Evolutionary conservation across 2,113 vertebrate species (phyloP), one percentile per base, ranked within the genome.

Genomic region (Micronycteris hirsuta): DNA sequence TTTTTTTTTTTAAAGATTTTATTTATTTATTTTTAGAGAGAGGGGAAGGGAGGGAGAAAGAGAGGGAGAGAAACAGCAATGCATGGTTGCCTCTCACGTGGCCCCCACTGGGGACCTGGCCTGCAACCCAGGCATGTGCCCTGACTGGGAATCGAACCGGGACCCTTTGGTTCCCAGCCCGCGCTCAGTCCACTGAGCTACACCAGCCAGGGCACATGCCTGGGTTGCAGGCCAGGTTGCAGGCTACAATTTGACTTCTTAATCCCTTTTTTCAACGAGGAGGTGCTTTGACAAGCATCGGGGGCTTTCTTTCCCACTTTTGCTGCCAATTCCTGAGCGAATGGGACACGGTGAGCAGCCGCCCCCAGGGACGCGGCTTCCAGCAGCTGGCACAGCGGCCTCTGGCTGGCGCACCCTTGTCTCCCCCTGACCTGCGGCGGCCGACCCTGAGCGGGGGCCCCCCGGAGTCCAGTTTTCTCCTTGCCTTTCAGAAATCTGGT

Each of bases 301-400:
- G 15, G n/a, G 54, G 47, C 6, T 82, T 54, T 38, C 38, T 22
- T 28, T 36, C 41, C 41, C 31, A 31, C 7, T 41, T 24, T 4
- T 74, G 54, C 43, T 54, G 45, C 16, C 3, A 20, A 31, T 36
- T 33, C 26, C 52, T 8, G 17, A 63, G 54, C 7, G 19, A n/a
- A n/a, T 2, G 14, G 43, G 38, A 22, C 77, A 7, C 3, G 20
- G 92, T 22, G 56, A 26, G 41, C 2, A 3, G 81, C 36, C 10
- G 6, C 28, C 17, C 19, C 78, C 4, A n/a, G 4, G 15, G 11
- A 10, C 5, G 2, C 10, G 4, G 80, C 45, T 74, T 52, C 70
- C 10, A 12, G 49, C 45, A 2, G 1, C 63, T 36, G 20, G 36
- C 14, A 38, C 45, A 8, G 28, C 0, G 36, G 19, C 4, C 2